Evolutionary conservation across 1,140 invertebrate species (phyloP).

Genomic region (Helicoverpa armigera): DNA sequence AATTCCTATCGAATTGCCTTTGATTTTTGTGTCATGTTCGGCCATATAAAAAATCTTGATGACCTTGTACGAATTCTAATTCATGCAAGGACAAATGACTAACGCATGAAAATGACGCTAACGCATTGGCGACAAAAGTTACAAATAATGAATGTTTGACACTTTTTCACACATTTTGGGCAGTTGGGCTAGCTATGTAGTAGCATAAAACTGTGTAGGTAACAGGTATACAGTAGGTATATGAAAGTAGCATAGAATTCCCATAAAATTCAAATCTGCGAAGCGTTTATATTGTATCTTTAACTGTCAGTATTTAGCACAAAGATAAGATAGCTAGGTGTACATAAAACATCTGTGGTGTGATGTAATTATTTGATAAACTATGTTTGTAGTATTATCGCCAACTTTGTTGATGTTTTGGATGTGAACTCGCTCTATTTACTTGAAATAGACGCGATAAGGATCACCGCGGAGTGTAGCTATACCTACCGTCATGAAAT

Average conservation of each 20-base stretch:
- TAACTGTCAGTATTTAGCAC: constrained; percentile 22
- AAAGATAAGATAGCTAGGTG: constrained; percentile 21
- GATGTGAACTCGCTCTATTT: constrained; percentile 21
- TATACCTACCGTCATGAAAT: neutral
- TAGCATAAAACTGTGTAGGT: too few species aligned
- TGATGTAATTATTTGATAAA: constrained; percentile 43
- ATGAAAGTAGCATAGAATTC: too few species aligned
- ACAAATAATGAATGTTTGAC: too few species aligned
- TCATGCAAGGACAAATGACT: too few species aligned
- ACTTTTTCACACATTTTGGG: too few species aligned
- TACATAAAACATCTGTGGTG: constrained; percentile 11
- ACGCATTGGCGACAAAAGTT: neutral
- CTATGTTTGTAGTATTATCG: constrained; percentile 6
- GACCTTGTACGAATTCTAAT: too few species aligned
- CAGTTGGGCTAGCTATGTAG: too few species aligned
- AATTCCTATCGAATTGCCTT: too few species aligned
- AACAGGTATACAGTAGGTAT: too few species aligned
- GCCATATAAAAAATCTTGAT: too few species aligned
- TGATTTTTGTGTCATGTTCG: too few species aligned
- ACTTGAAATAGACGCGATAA: constrained; percentile 31
- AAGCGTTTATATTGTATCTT: neutral
- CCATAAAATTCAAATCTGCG: neutral
- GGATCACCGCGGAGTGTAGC: neutral
- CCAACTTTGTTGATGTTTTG: constrained; percentile 38
- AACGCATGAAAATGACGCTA: too few species aligned